Conservation (phyloP, 1,140 invertebrate genomes). For the Bactericera cockerelli region DNA sequence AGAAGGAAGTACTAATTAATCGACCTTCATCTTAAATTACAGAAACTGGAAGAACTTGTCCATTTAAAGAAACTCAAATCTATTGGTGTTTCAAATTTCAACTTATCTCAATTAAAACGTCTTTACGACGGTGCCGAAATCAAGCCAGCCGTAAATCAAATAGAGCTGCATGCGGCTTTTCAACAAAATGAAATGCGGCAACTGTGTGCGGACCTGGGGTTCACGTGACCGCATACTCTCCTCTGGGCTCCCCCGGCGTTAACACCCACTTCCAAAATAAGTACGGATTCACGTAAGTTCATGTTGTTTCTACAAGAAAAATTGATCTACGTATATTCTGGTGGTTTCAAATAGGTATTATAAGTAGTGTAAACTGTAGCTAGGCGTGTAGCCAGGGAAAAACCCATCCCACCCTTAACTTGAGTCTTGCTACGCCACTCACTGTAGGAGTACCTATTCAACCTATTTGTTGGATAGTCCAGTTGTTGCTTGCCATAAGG, state of each 20-base stretch:
- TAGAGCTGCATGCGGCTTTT: slow-evolving; percentile 44
- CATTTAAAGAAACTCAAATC: slow-evolving; percentile 32
- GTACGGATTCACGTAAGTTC: neutral
- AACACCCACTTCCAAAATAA: slow-evolving; percentile 9
- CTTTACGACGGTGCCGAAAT: slow-evolving; percentile 21
- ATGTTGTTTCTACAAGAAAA: slow-evolving; percentile 3
- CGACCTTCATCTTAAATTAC: neutral
- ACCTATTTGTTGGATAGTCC: no score
- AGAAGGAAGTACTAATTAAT: neutral
- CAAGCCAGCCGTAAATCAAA: slow-evolving; percentile 26
- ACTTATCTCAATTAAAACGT: slow-evolving; percentile 23
- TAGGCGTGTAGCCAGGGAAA: no score
- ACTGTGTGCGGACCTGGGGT: slow-evolving; percentile 37
- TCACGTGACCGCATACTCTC: slow-evolving; percentile 41
- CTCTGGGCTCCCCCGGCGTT: slow-evolving; percentile 32
- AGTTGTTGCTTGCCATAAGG: no score
- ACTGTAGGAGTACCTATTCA: no score
- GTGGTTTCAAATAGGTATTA: no score
- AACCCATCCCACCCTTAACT: no score
- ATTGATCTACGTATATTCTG: neutral
- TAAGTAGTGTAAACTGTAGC: no score
- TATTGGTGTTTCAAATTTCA: slow-evolving; percentile 30
- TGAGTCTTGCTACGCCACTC: no score
- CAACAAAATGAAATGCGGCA: slow-evolving; percentile 40
- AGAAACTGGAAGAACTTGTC: slow-evolving; percentile 40